Evolutionary conservation across 2,888 invertebrate genomes (phyloP).

Genomic region (Eristalis pertinax): DNA sequence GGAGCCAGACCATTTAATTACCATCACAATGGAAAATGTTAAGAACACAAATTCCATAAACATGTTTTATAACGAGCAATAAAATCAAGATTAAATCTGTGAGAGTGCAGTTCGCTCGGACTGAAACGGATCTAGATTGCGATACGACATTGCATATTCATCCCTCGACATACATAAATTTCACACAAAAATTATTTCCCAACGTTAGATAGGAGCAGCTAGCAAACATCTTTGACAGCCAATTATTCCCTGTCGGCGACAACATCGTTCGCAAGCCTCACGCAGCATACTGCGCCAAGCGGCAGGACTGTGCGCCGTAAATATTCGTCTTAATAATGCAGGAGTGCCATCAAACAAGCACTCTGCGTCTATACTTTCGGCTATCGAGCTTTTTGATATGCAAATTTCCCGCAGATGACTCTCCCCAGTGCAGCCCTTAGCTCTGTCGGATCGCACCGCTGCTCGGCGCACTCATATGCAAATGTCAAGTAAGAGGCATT

Average conservation of each 20-base stretch:
- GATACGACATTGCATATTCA: not conserved
- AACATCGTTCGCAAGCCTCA: slow-evolving; percentile 33
- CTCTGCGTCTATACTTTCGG: slow-evolving; percentile 32
- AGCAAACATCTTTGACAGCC: slow-evolving; percentile 33
- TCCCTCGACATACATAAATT: not conserved
- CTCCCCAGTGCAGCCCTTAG: slow-evolving; percentile 30
- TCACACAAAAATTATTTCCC: slow-evolving; percentile 13
- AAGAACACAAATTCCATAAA: slow-evolving; percentile 8
- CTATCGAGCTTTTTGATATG: slow-evolving; percentile 63
- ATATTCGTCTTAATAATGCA: slow-evolving; percentile 36
- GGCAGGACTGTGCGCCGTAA: not conserved
- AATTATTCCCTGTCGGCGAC: slow-evolving; percentile 51
- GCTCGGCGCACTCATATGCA: slow-evolving; percentile 33
- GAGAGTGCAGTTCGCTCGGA: not conserved
- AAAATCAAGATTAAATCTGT: not conserved
- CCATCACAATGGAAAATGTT: slow-evolving; percentile 32
- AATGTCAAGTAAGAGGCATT: slow-evolving; percentile 35
- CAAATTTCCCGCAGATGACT: slow-evolving; percentile 32
- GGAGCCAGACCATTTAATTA: slow-evolving; percentile 26
- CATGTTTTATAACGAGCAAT: not conserved
- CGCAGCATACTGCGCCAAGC: not conserved
- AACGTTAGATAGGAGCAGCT: slow-evolving; percentile 8
- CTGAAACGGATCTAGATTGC: not conserved
- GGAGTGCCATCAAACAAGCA: slow-evolving; percentile 31
- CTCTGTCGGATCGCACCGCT: not conserved